Base-by-base conservation (phyloP, 2,113 vertebrate genomes). In the Mungos mungo region DNA sequence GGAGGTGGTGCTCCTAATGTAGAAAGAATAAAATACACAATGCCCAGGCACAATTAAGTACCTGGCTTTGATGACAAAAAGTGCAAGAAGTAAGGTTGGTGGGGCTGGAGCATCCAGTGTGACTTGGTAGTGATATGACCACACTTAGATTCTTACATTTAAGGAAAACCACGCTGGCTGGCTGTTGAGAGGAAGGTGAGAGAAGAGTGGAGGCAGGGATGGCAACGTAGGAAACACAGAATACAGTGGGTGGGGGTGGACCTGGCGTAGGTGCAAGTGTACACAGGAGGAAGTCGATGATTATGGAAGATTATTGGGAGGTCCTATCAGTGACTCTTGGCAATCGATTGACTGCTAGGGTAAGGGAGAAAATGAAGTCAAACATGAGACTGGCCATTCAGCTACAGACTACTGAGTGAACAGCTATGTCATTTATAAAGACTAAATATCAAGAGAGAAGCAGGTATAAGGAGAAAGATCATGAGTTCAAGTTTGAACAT, bases 11-110 rank as follows among this genome's bases (percentile, higher is more conserved):
- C 65, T 66, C 33, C 52, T 72, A 63, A 80, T 5, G 11, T 6
- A 65, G 54, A n/a, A 72, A 93, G 54, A 90, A 85, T 2, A 79
- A 74, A 96, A 90, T 54, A 90, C 31, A 72, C 33, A 65, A 72
- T 19, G 45, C 19, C 27, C 33, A 72, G 27, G 47, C 19, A 63
- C 13, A 68, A 65, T 31, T 38, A 35, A 0, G 18, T 45, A 19
- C n/a, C 29, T 81, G 18, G 41, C 19, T 27, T 65, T 33, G 12
- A 15, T 31, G n/a, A 57, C 71, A 41, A 52, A 90, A 90, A 13
- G 14, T 23, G 6, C 11, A 21, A 7, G 71, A 29, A 14, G 3
- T 31, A 68, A 52, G 15, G 50, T n/a, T 63, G 35, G 31, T 23
- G 35, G 4, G 4, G 52, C 19, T 27, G 47, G 5, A 86, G 50